Conservation (phyloP, 1,140 invertebrate species). For the Patella vulgata region DNA sequence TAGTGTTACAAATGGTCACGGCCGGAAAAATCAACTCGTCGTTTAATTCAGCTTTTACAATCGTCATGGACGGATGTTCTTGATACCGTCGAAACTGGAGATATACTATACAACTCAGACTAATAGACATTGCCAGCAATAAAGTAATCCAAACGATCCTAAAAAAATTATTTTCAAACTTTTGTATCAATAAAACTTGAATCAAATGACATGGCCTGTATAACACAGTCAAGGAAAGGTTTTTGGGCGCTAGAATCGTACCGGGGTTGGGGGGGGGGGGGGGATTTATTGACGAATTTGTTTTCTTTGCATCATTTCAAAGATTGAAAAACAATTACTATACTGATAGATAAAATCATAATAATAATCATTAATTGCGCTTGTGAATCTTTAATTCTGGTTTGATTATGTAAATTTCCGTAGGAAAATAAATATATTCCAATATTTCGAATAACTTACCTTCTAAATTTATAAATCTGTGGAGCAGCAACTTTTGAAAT, state of each 20-base stretch:
- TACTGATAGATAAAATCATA: no score
- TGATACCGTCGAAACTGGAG: constrained; percentile 3
- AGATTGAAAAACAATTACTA: no score
- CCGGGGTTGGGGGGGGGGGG: not conserved
- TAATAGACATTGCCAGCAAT: constrained; percentile 1
- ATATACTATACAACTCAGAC: not conserved
- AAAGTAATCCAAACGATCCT: constrained; percentile 6
- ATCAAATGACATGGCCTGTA: not conserved
- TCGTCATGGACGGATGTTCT: constrained; percentile 1
- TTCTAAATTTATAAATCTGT: constrained; percentile 5
- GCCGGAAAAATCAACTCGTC: constrained; percentile 11
- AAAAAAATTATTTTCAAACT: no score
- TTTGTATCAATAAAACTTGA: no score
- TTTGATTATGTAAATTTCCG: no score
- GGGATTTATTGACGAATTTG: not conserved
- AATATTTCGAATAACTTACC: constrained; percentile 3
- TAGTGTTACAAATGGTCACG: constrained; percentile 20
- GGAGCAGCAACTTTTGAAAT: constrained; percentile 2
- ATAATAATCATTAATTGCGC: no score
- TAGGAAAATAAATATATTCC: no score
- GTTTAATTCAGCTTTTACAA: constrained; percentile 1
- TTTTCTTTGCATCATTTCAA: no score
- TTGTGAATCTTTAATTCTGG: no score
- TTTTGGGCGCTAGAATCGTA: not conserved
- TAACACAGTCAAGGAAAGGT: no score